phyloP scores from a whole-genome alignment of 2,797 vertebrate genomes.

The Acrossocheilus wenchowensis region DNA sequence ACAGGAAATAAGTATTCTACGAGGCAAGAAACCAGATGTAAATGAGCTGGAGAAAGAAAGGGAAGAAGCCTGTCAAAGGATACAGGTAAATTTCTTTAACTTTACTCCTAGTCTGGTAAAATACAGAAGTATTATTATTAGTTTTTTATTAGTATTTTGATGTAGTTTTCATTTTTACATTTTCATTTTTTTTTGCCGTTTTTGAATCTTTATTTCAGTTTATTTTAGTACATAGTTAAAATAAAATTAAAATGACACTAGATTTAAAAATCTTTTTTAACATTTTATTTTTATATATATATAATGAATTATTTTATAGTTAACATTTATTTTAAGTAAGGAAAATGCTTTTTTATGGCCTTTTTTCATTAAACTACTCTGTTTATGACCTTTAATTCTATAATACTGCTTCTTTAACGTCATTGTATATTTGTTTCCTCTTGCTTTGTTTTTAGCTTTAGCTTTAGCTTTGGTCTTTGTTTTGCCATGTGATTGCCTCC shows the following conservation, averaged over 20 bases:
- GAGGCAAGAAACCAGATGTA: constrained; percentile 81
- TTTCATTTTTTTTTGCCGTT: background rate
- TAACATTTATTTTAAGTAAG: background rate
- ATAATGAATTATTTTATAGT: background rate
- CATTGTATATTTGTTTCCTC: background rate
- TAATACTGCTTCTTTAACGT: background rate
- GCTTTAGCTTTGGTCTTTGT: background rate
- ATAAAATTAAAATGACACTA: background rate
- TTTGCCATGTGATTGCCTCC: background rate
- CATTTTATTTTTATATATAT: too few species aligned
- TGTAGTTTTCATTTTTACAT: background rate
- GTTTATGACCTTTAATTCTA: background rate
- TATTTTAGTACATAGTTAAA: background rate
- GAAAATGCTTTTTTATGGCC: background rate
- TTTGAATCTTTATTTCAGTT: background rate
- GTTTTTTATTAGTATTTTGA: background rate
- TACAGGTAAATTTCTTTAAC: constrained; percentile 80
- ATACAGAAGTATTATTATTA: background rate
- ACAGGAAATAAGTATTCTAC: constrained; percentile 91
- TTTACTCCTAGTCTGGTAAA: background rate
- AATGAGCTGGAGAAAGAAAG: constrained; percentile 81
- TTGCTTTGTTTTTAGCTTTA: background rate
- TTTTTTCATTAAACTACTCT: background rate
- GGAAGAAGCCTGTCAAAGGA: constrained; percentile 85
- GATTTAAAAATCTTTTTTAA: too few species aligned